Conservation (phyloP, 2,113 vertebrate genomes). For the Ammodramus savannarum region DNA sequence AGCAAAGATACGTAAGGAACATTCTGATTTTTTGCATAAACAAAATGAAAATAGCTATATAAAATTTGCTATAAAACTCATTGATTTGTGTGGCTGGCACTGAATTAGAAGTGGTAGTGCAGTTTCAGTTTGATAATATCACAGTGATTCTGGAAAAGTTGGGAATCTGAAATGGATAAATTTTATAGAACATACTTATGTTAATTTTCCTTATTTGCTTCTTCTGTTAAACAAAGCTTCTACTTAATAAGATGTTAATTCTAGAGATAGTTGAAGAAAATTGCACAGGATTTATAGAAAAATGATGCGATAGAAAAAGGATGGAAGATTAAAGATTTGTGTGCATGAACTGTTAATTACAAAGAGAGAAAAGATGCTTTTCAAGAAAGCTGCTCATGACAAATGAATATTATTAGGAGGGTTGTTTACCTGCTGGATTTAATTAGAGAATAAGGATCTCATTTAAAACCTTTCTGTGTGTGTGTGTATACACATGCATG, state of each 20-base stretch:
- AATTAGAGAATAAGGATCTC: background rate
- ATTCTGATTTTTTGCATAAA: background rate
- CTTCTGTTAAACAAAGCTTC: background rate
- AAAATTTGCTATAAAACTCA: background rate
- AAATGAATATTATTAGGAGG: background rate
- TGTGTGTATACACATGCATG: rapidly evolving
- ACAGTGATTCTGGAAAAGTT: background rate
- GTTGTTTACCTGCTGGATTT: background rate
- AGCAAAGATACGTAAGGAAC: background rate
- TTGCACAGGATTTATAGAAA: background rate
- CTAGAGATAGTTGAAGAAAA: background rate
- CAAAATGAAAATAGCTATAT: background rate
- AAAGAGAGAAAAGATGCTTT: background rate
- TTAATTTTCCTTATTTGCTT: background rate
- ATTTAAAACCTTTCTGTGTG: background rate
- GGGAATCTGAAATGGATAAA: background rate
- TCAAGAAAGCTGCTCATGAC: background rate
- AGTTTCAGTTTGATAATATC: background rate
- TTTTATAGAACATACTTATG: background rate
- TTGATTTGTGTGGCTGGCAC: background rate
- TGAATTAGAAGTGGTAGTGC: background rate
- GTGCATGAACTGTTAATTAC: background rate
- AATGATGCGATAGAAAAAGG: background rate
- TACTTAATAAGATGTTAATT: background rate
- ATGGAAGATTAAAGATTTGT: background rate